phyloP scores from a whole-genome alignment of 92 coral and sea anemone species.

The Porites divaricata region DNA sequence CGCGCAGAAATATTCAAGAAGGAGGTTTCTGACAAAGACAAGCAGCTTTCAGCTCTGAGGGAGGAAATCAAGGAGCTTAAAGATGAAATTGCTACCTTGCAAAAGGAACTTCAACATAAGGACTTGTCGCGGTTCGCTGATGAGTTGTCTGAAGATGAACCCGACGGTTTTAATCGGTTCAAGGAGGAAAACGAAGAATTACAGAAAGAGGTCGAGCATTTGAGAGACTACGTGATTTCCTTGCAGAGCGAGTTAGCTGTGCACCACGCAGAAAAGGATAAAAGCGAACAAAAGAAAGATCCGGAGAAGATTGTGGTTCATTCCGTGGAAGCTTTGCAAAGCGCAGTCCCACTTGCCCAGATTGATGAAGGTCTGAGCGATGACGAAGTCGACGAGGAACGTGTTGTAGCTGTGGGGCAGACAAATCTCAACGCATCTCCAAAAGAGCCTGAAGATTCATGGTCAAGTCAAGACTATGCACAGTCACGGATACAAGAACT shows the following conservation, averaged over 20 bases:
- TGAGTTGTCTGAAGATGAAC: not conserved
- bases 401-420: conserved; percentile 26
- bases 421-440: not conserved
- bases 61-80: conserved; percentile 60
- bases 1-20: conserved; percentile 60
- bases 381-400: conserved; percentile 30
- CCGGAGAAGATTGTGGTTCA: conserved; percentile 5
- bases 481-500: conserved; percentile 35
- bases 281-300: not conserved
- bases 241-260: conserved; percentile 64
- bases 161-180: not conserved
- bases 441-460: conserved; percentile 23
- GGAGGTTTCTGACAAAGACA: conserved; percentile 65
- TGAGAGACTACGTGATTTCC: conserved; percentile 75
- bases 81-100: conserved; percentile 41
- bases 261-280: conserved; percentile 20
- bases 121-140: conserved; percentile 21
- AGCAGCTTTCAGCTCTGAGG: conserved; percentile 47
- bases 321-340: conserved; percentile 3
- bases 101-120: conserved; percentile 24
- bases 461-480: conserved; percentile 38
- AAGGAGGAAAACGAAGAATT: conserved; percentile 30
- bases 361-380: conserved; percentile 40
- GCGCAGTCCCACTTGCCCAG: conserved; percentile 32
- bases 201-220: conserved; percentile 41